Evolutionary conservation across 2,797 vertebrate genomes (phyloP).

Genomic region (Syngnathus rostellatus): DNA sequence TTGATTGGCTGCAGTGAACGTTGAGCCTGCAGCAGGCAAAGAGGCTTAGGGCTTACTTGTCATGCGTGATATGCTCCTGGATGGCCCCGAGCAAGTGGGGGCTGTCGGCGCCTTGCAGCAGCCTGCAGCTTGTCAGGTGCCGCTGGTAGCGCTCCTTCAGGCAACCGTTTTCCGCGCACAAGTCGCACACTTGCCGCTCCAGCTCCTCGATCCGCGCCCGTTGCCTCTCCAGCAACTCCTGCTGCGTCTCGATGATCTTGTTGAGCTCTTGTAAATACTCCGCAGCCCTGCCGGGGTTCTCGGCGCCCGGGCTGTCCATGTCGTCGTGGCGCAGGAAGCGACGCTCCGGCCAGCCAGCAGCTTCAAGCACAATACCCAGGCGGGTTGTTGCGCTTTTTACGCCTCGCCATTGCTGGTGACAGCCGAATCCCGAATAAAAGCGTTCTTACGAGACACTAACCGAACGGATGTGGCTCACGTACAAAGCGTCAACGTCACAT

Average conservation of each 20-base stretch:
- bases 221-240: conserved; percentile 87
- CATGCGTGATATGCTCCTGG: conserved; percentile 65
- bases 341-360: conserved; percentile 11
- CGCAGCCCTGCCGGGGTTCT: conserved; percentile 82
- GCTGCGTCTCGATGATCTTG: conserved; percentile 91
- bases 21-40: not conserved
- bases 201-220: conserved; percentile 85
- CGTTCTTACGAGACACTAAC: not conserved
- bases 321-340: conserved; percentile 27
- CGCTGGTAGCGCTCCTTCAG: conserved; percentile 83
- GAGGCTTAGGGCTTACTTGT: conserved; percentile 72
- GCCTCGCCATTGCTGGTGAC: conserved; percentile 58
- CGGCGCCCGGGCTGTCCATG: conserved; percentile 72
- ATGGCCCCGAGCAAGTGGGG: conserved; percentile 65
- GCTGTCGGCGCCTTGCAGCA: conserved; percentile 62
- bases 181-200: conserved; percentile 89
- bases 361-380: conserved; percentile 36
- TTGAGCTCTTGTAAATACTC: conserved; percentile 90
- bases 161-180: conserved; percentile 81
- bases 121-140: conserved; percentile 84
- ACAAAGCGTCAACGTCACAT: conserved; percentile 1
- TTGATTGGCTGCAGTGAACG: not conserved
- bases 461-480: not conserved
- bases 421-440: conserved; percentile 12
- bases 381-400: conserved; percentile 49